Percentiles rank a stretch among this genome's conserved stretches.
phyloP scores from a whole-genome alignment of 1,140 invertebrate genomes.

The Achroia grisella region DNA sequence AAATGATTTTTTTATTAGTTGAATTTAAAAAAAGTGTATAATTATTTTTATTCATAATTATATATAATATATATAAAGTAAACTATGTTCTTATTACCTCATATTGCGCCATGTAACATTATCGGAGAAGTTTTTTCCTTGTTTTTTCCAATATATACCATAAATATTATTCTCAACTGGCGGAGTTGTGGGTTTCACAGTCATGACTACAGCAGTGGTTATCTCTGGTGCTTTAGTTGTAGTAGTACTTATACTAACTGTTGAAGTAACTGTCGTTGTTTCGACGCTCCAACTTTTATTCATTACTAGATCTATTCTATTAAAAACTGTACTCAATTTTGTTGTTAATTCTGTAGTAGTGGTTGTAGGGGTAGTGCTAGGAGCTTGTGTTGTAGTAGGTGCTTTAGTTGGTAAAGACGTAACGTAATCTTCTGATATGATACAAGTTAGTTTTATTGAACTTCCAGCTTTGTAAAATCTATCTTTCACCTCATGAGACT shows the following conservation, averaged over 20 bases:
- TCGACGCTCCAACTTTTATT: slow-evolving; percentile 69
- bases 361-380: slow-evolving; percentile 34
- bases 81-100: slow-evolving; percentile 38
- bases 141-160: slow-evolving; percentile 67
- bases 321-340: slow-evolving; percentile 59
- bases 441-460: slow-evolving; percentile 80
- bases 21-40: too few species aligned
- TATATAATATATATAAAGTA: too few species aligned
- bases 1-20: too few species aligned
- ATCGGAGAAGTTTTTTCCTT: slow-evolving; percentile 58
- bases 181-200: slow-evolving; percentile 53
- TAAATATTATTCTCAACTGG: slow-evolving; percentile 67
- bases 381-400: slow-evolving; percentile 28
- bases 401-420: slow-evolving; percentile 39
- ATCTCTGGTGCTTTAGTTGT: slow-evolving; percentile 43
- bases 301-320: slow-evolving; percentile 66
- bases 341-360: slow-evolving; percentile 58
- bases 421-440: slow-evolving; percentile 57
- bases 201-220: slow-evolving; percentile 47
- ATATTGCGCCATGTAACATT: slow-evolving; percentile 62
- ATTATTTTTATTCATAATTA: too few species aligned
- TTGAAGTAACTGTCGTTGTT: slow-evolving; percentile 58
- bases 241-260: slow-evolving; percentile 58
- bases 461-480: slow-evolving; percentile 83
- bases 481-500: slow-evolving; percentile 78